Percentiles rank a stretch among this genome's conserved stretches.
phyloP scores from a whole-genome alignment of 2,113 vertebrate species.

The Pelusios castaneus region DNA sequence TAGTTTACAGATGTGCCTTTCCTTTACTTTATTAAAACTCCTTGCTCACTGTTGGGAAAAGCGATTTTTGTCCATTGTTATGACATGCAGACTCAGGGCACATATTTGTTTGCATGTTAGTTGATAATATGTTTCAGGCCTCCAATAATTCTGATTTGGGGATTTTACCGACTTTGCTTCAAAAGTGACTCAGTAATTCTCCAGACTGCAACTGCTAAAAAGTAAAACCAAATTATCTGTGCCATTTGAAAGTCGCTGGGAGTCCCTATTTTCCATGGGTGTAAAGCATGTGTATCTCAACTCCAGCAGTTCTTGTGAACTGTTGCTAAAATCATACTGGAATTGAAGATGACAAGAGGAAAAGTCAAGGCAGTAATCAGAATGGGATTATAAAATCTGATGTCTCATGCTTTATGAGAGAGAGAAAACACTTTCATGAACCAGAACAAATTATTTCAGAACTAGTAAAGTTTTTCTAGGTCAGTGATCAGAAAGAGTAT shows the following conservation, averaged over 20 bases:
- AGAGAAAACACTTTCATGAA: not conserved
- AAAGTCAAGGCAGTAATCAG: not conserved
- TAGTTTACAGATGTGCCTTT: not conserved
- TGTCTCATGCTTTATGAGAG: not conserved
- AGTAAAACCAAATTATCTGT: not conserved
- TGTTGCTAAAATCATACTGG: not conserved
- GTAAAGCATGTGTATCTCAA: not conserved
- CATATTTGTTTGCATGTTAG: not conserved
- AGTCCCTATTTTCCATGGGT: not conserved
- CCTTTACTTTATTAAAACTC: not conserved
- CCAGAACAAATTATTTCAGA: not conserved
- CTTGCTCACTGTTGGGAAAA: not conserved
- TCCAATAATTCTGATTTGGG: not conserved
- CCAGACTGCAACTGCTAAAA: not conserved
- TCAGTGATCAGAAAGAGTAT: not conserved
- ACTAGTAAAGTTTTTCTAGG: not conserved
- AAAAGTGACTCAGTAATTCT: not conserved
- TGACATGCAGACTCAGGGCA: not conserved
- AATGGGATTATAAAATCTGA: not conserved
- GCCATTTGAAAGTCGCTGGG: not conserved
- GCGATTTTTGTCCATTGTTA: not conserved
- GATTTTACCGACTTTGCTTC: not conserved
- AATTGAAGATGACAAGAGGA: not conserved
- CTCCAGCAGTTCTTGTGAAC: not conserved
- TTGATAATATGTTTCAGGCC: not conserved